phyloP scores from a whole-genome alignment of 2,113 vertebrate genomes.

The Corydoras sp. region DNA sequence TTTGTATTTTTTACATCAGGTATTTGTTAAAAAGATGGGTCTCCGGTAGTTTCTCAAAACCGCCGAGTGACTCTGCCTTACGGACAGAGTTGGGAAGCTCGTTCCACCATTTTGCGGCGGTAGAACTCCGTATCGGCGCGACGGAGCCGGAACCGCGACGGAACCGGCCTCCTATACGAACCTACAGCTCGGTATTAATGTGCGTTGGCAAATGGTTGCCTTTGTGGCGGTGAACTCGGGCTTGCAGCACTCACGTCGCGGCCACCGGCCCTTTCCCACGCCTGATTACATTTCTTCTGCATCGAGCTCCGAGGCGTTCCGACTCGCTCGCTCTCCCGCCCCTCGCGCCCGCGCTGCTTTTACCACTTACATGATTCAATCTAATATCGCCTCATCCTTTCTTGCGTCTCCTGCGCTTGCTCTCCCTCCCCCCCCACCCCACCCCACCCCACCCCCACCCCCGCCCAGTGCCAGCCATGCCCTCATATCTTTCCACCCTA shows the following conservation, averaged over 20 bases:
- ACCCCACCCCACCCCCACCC: neutral
- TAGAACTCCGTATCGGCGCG: no score
- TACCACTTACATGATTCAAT: slow-evolving; percentile 9
- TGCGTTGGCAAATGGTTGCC: neutral
- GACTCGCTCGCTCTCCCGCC: neutral
- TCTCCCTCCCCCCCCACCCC: neutral
- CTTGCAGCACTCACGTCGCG: slow-evolving; percentile 6
- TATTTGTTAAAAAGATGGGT: no score
- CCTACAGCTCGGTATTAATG: no score
- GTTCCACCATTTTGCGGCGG: no score
- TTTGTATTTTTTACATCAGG: no score
- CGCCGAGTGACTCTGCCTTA: no score
- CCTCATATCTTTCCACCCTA: no score
- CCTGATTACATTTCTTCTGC: slow-evolving; percentile 20
- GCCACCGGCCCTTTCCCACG: slow-evolving; percentile 23
- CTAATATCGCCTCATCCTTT: slow-evolving; percentile 22
- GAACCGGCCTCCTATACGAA: no score
- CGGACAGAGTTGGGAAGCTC: no score
- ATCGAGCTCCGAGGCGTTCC: neutral
- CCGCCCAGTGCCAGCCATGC: no score
- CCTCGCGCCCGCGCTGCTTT: neutral
- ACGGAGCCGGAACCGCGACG: no score
- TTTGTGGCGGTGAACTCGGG: slow-evolving; percentile 11
- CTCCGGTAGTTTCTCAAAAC: no score
- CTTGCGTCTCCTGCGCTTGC: neutral